A percentile compares a stretch with the other conserved stretches of the same genome.
These are phyloP conservation scores for Ctenicera cuprea DNA, from an alignment of 2,888 invertebrate genomes.

Conservation along the genomic window DNA sequence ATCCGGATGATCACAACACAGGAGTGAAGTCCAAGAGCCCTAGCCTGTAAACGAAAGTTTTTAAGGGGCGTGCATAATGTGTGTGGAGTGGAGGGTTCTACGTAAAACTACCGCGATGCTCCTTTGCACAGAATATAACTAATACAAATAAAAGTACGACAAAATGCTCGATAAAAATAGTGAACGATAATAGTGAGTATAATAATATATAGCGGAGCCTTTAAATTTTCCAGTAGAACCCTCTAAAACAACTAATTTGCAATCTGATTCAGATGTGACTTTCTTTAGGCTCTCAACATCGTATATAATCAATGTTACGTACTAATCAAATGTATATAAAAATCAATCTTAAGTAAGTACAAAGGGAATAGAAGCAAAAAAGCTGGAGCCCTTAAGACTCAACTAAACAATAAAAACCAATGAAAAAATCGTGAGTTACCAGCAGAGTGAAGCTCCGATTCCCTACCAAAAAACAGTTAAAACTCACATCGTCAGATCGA, in stretches of 20 bases:
- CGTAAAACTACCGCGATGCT: slow-evolving; percentile 49
- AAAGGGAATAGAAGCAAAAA: slow-evolving; percentile 71
- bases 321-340: slow-evolving; percentile 41
- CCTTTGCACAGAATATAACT: slow-evolving; percentile 36
- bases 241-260: slow-evolving; percentile 53
- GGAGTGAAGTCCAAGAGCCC: slow-evolving; percentile 95
- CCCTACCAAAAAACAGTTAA: slow-evolving; percentile 59
- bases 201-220: slow-evolving; percentile 52
- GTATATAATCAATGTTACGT: slow-evolving; percentile 10
- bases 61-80: slow-evolving; percentile 37
- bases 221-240: slow-evolving; percentile 63
- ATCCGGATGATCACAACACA: slow-evolving; percentile 98
- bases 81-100: slow-evolving; percentile 49
- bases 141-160: slow-evolving; percentile 38
- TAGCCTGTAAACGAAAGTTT: slow-evolving; percentile 82
- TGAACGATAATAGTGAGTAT: slow-evolving; percentile 21
- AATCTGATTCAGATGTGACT: slow-evolving; percentile 69
- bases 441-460: slow-evolving; percentile 63
- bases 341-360: slow-evolving; percentile 46
- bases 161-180: slow-evolving; percentile 33
- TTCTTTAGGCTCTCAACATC: slow-evolving; percentile 58
- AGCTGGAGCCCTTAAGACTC: slow-evolving; percentile 65
- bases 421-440: slow-evolving; percentile 54
- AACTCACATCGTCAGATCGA: slow-evolving; percentile 69
- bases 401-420: slow-evolving; percentile 56